These are phyloP conservation scores for Salpingus planirostris DNA, from an alignment of 2,888 invertebrate species.

Conservation along the genomic window DNA sequence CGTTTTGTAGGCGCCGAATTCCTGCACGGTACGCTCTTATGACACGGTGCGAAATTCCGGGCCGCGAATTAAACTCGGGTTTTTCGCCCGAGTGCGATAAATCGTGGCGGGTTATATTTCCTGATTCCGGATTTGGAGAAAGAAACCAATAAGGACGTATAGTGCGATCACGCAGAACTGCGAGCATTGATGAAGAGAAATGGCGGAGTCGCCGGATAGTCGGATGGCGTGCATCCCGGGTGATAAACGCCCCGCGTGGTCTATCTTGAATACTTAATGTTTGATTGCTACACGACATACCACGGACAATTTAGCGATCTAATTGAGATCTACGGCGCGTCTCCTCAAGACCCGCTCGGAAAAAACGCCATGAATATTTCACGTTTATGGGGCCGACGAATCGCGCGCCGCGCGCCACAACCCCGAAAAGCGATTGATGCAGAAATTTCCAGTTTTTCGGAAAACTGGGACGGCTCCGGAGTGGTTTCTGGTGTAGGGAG, in stretches of 20 bases:
- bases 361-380: conserved; percentile 8
- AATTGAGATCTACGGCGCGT: conserved; percentile 28
- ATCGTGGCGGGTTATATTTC: conserved; percentile 16
- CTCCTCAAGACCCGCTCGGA: conserved; percentile 9
- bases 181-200: conserved; percentile 40
- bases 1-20: too few relatives aligned
- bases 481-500: too few relatives aligned
- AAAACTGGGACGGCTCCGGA: too few relatives aligned
- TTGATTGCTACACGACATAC: conserved; percentile 34
- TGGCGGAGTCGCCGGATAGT: conserved; percentile 30
- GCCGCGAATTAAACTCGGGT: too few relatives aligned
- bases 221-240: conserved; percentile 24
- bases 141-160: conserved; percentile 37
- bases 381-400: conserved; percentile 7
- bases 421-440: too few relatives aligned
- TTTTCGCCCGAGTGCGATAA: too few relatives aligned
- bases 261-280: conserved; percentile 38
- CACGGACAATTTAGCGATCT: conserved; percentile 32
- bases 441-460: too few relatives aligned
- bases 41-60: too few relatives aligned
- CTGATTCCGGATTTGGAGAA: conserved; percentile 25
- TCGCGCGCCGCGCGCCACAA: too few relatives aligned
- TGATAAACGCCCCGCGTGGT: conserved; percentile 35
- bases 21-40: too few relatives aligned
- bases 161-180: conserved; percentile 34